Percentiles rank a stretch among this genome's conserved stretches.
phyloP scores from a whole-genome alignment of 2,888 invertebrate species.

The Linnaemya vulpina region DNA sequence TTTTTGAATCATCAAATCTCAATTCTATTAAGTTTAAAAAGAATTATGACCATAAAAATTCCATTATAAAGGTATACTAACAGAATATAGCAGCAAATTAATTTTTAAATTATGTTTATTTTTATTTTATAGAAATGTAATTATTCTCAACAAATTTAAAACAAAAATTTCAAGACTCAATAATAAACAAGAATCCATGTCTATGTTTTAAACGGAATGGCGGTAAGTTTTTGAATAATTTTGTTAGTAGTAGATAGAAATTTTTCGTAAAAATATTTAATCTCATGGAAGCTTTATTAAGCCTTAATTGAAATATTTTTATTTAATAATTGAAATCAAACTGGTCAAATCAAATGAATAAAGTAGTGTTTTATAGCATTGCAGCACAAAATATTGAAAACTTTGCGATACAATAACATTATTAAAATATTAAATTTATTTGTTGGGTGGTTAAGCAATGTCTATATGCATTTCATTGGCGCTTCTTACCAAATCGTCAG shows the following conservation, averaged over 20 bases:
- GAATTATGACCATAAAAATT: neutral
- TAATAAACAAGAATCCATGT: neutral
- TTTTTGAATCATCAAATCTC: neutral
- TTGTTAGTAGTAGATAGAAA: neutral
- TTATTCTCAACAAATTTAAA: constrained; percentile 36
- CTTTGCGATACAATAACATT: too few relatives aligned
- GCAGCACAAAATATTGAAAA: too few relatives aligned
- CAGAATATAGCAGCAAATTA: neutral
- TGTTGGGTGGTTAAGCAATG: too few relatives aligned
- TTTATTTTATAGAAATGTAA: constrained; percentile 27
- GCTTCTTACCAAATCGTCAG: too few relatives aligned
- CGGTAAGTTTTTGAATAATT: constrained; percentile 11
- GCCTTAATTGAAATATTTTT: neutral
- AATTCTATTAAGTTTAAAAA: neutral
- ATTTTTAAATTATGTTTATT: neutral
- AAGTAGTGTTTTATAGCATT: too few relatives aligned
- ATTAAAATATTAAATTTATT: too few relatives aligned
- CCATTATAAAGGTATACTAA: constrained; percentile 4
- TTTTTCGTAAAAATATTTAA: neutral
- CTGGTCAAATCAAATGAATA: too few relatives aligned
- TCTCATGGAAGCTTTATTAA: neutral
- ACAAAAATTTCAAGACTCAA: constrained; percentile 8
- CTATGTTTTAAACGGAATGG: neutral
- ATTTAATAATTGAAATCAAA: neutral
- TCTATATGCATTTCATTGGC: too few relatives aligned